phyloP scores from a whole-genome alignment of 2,113 vertebrate genomes.

The Oceanodroma tethys region DNA sequence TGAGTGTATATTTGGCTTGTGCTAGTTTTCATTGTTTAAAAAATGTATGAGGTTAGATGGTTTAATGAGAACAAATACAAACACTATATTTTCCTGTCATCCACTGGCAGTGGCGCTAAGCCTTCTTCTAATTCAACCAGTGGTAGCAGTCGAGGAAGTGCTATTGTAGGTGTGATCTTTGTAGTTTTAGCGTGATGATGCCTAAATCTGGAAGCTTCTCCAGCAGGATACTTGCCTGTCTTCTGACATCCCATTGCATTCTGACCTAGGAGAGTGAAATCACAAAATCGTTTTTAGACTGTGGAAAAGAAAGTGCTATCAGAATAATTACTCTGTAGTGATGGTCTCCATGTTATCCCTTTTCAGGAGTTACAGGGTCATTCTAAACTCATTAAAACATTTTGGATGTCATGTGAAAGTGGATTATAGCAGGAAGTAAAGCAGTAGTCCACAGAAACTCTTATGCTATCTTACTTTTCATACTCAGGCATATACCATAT shows the following conservation, averaged over 20 bases:
- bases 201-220: background rate
- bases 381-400: background rate
- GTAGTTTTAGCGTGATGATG: background rate
- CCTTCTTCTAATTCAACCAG: background rate
- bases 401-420: background rate
- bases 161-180: background rate
- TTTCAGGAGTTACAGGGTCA: background rate
- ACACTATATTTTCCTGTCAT: background rate
- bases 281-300: background rate
- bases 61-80: background rate
- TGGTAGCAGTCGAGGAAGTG: background rate
- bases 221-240: background rate
- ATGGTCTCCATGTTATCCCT: background rate
- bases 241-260: background rate
- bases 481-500: background rate
- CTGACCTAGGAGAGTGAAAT: background rate
- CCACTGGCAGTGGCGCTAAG: rapidly evolving
- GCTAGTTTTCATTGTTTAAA: background rate
- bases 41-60: background rate
- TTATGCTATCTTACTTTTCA: background rate
- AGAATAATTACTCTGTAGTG: background rate
- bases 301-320: background rate
- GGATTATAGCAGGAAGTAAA: background rate
- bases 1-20: background rate
- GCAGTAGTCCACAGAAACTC: background rate